A percentile compares a stretch with the other conserved stretches of the same genome.
Conservation (phyloP, 1,140 invertebrate species). For the roundworm (Caenorhabditis elegans) region DNA sequence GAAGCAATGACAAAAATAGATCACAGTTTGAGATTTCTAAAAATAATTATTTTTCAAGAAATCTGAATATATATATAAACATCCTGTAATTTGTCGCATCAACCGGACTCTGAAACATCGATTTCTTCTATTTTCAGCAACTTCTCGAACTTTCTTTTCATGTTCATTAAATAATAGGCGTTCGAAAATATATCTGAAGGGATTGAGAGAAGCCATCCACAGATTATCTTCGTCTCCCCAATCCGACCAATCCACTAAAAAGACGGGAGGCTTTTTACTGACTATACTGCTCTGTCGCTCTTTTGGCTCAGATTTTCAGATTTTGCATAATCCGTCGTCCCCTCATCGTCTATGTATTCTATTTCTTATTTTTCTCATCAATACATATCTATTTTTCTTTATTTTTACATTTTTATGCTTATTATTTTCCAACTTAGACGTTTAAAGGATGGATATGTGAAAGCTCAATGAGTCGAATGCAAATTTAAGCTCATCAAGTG, state of each 20-base stretch:
- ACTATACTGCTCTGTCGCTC: background rate
- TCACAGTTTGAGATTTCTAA: too few species aligned
- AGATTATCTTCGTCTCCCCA: background rate
- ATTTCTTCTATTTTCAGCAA: too few species aligned
- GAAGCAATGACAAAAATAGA: too few species aligned
- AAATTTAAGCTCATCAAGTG: constrained; percentile 7
- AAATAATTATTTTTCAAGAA: too few species aligned
- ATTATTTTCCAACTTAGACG: background rate
- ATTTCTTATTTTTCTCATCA: background rate
- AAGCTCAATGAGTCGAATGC: background rate
- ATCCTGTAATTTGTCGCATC: too few species aligned
- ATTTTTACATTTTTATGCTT: background rate
- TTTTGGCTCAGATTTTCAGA: constrained; percentile 12
- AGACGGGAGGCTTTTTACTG: background rate
- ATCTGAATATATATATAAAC: too few species aligned
- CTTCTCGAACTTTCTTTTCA: background rate
- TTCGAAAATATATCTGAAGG: background rate
- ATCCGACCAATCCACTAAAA: background rate
- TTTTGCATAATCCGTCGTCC: constrained; percentile 2
- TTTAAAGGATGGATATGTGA: background rate
- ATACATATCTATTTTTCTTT: background rate
- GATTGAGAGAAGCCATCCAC: background rate
- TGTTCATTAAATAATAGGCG: too few species aligned
- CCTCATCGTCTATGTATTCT: background rate
- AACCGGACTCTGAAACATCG: too few species aligned